A percentile compares a stretch with the other conserved stretches of the same genome.
phyloP scores from a whole-genome alignment of 2,888 invertebrate genomes.

The Netelia virgata region DNA sequence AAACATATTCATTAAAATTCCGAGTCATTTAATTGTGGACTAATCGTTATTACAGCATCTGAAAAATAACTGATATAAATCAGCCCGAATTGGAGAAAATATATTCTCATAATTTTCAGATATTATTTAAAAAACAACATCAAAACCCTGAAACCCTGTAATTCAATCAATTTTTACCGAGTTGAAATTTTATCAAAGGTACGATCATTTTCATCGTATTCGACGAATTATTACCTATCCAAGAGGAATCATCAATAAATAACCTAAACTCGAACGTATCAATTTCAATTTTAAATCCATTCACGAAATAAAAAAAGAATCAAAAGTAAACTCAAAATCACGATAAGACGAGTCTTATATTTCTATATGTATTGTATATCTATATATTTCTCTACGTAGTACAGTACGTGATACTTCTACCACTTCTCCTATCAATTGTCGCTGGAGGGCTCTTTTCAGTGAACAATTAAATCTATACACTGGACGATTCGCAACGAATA shows the following conservation, averaged over 20 bases:
- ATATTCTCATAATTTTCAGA: too few species aligned
- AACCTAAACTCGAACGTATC: too few species aligned
- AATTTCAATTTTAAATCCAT: not conserved
- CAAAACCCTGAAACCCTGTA: too few species aligned
- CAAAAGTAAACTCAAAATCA: not conserved
- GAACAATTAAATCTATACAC: slow-evolving; percentile 64
- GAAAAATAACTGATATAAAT: too few species aligned
- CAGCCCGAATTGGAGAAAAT: too few species aligned
- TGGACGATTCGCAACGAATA: slow-evolving; percentile 45
- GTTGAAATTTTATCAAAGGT: not conserved
- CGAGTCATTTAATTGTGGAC: too few species aligned
- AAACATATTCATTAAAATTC: too few species aligned
- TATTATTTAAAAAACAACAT: too few species aligned
- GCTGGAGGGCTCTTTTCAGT: slow-evolving; percentile 47
- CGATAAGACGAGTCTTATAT: not conserved
- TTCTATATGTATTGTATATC: not conserved
- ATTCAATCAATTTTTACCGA: too few species aligned
- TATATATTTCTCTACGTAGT: not conserved
- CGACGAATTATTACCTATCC: not conserved
- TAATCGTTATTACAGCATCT: too few species aligned
- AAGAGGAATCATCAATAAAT: not conserved
- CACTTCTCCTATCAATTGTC: slow-evolving; percentile 57
- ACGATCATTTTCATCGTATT: not conserved
- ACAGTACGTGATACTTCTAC: slow-evolving; percentile 47
- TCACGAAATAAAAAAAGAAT: not conserved